phyloP scores from a whole-genome alignment of 64 coral and sea anemone genomes.

The Pocillopora damicornis region DNA sequence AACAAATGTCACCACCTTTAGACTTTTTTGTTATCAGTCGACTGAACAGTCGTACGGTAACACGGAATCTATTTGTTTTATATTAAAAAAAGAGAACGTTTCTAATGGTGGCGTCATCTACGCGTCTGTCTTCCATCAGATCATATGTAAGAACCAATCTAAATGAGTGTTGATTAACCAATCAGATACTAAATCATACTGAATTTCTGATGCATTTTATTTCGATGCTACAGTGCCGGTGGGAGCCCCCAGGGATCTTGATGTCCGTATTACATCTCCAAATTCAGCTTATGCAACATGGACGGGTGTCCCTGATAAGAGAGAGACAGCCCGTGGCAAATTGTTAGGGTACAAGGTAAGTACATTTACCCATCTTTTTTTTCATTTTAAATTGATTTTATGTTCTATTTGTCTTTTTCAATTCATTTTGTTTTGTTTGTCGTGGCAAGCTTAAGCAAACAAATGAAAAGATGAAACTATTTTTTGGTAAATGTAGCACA shows the following conservation, averaged over 20 bases:
- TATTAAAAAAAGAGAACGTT: too few relatives aligned
- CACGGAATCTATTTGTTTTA: too few relatives aligned
- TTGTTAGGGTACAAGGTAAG: constrained; percentile 93
- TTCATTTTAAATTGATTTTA: not conserved
- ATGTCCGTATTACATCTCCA: constrained; percentile 69
- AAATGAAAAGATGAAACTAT: too few relatives aligned
- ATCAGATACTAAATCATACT: not conserved
- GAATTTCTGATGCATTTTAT: not conserved
- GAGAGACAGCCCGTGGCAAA: constrained; percentile 69
- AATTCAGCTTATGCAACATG: constrained; percentile 83
- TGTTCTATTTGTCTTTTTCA: not conserved
- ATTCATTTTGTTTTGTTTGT: too few relatives aligned
- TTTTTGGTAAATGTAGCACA: too few relatives aligned
- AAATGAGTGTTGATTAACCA: not conserved
- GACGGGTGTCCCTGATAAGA: constrained; percentile 58
- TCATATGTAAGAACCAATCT: not conserved
- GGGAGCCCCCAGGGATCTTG: constrained; percentile 57
- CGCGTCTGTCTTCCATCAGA: too few relatives aligned
- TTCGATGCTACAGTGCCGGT: constrained; percentile 53
- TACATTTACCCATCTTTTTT: not conserved
- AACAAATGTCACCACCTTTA: too few relatives aligned
- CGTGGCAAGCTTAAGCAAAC: too few relatives aligned
- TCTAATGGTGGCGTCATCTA: too few relatives aligned
- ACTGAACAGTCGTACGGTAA: too few relatives aligned
- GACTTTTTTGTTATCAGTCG: too few relatives aligned